A percentile compares a stretch with the other conserved stretches of the same genome.
phyloP scores from a whole-genome alignment of 2,797 vertebrate species.

The Rhincodon typus region DNA sequence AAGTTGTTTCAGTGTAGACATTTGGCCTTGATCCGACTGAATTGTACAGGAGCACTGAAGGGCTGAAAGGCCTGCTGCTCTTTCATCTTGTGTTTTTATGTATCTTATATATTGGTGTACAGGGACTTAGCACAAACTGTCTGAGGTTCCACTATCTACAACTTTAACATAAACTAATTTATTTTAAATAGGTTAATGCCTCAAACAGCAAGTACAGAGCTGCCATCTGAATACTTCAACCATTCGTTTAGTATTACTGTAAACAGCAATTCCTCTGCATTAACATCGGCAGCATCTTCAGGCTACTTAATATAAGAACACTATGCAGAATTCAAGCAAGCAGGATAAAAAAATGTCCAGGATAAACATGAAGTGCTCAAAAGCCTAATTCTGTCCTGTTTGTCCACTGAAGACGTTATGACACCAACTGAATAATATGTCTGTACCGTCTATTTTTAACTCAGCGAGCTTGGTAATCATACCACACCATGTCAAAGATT shows the following conservation, averaged over 20 bases:
- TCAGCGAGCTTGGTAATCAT: background rate
- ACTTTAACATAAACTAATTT: background rate
- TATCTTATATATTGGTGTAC: too few species aligned
- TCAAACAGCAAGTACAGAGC: background rate
- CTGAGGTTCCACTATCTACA: background rate
- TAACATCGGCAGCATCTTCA: background rate
- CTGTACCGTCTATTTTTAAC: background rate
- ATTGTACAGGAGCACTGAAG: background rate
- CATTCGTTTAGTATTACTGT: background rate
- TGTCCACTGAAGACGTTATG: background rate
- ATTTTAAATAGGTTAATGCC: background rate
- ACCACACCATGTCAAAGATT: background rate
- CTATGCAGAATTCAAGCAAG: background rate
- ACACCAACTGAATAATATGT: background rate
- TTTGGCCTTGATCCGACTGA: background rate
- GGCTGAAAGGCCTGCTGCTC: background rate
- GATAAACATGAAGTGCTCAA: constrained; percentile 3
- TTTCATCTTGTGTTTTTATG: background rate
- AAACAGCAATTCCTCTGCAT: background rate
- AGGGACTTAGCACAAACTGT: background rate
- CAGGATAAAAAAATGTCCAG: background rate
- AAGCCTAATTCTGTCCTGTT: background rate
- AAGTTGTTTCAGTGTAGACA: background rate
- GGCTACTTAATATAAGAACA: background rate
- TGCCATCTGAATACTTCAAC: background rate